phyloP scores from a whole-genome alignment of 2,888 invertebrate species.

The Nomada fabriciana region DNA sequence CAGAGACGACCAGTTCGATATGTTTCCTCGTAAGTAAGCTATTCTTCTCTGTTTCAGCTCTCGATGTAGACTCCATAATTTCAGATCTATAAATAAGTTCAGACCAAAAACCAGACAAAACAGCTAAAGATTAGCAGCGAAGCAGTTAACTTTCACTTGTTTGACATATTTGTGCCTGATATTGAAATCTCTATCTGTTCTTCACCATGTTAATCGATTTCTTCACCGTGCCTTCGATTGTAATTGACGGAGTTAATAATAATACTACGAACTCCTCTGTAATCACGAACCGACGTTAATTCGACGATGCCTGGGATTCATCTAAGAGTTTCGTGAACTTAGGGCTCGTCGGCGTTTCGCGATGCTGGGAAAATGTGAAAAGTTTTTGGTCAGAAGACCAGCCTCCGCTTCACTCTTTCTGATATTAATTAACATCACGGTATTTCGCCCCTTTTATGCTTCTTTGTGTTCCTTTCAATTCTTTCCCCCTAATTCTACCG shows the following conservation, averaged over 20 bases:
- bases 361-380: constrained; percentile 68
- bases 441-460: constrained; percentile 48
- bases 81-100: too few species aligned
- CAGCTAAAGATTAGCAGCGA: too few species aligned
- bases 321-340: constrained; percentile 67
- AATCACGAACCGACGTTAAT: constrained; percentile 70
- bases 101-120: too few species aligned
- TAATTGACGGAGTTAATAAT: constrained; percentile 63
- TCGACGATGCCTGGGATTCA: constrained; percentile 54
- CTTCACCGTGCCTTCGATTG: constrained; percentile 5
- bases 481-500: constrained; percentile 45
- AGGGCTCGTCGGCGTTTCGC: constrained; percentile 57
- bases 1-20: too few species aligned
- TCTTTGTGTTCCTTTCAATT: constrained; percentile 48
- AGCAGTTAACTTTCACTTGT: too few species aligned
- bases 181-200: constrained; percentile 6
- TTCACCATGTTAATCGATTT: constrained; percentile 59
- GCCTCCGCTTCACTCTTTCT: constrained; percentile 4
- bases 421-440: constrained; percentile 69
- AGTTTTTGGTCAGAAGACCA: constrained; percentile 61
- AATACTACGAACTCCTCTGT: constrained; percentile 62
- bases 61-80: too few species aligned
- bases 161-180: too few species aligned
- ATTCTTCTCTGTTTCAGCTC: too few species aligned
- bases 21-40: too few species aligned